Base-by-base conservation (phyloP, 2,888 invertebrate species). In the Latrodectus hesperus region DNA sequence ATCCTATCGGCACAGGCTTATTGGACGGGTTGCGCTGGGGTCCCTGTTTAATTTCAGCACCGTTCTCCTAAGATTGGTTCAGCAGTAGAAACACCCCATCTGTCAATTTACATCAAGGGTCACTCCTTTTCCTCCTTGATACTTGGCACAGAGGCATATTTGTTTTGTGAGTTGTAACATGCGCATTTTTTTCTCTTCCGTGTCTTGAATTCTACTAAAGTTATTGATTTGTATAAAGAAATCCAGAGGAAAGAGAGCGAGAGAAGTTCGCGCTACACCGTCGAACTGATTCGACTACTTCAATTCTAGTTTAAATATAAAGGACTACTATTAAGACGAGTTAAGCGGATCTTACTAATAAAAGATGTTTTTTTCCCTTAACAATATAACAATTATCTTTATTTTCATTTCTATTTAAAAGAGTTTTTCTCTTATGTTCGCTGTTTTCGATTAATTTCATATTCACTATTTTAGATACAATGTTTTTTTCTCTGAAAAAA, bases 71-170 rank as follows among this genome's bases (percentile, higher is more conserved):
- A 73, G 73, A 52, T 68, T 38, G 55, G 53, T 68, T 65, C 73
- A 55, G 74, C 17, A 82, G 55, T 74, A 74, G 81, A 74, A 82
- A 74, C 81, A 74, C 71, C 79, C 55, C 60, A 79, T 80, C 72
- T 80, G 72, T 80, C 79, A 80, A 51, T 71, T 72, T 38, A 80
- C 17, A 72, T 60, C 60, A 22, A 72, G 53, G 26, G 78, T 26
- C 53, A 65, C 11, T 12, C 49, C 71, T 53, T 16, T 38, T 38
- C 22, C 51, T 49, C 79, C 22, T 53, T 78, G 70, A 70, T 78
- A 49, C 70, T 64, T 79, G 16, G 9, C 67, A 68, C 6, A 38
- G 38, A 22, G 38, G 26, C 68, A 26, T 64, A 55, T 72, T 72
- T 72, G 78, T 79, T 79, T 79, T 79, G 68, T 38, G 60, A n/a